Percentiles rank a stretch among this genome's conserved stretches.
These are phyloP conservation scores for Slavum lentiscoides DNA, from an alignment of 2,888 invertebrate genomes.

Conservation along the genomic window DNA sequence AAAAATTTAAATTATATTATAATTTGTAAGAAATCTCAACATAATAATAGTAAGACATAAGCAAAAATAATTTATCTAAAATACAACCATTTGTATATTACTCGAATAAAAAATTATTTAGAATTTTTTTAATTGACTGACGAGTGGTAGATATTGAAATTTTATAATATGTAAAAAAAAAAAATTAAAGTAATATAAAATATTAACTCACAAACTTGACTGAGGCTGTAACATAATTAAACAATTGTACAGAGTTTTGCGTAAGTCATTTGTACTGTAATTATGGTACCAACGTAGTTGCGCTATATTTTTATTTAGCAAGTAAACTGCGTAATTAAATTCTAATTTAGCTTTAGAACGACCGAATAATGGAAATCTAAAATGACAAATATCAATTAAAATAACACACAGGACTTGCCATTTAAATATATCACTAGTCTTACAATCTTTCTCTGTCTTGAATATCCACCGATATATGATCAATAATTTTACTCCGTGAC, in stretches of 20 bases:
- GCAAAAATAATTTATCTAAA: too few species aligned
- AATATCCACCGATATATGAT: slow-evolving; percentile 73
- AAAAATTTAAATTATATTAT: background rate
- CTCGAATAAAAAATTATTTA: too few species aligned
- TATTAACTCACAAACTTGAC: slow-evolving; percentile 55
- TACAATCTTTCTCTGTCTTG: slow-evolving; percentile 71
- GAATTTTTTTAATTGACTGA: background rate
- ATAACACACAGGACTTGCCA: background rate
- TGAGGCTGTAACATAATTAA: slow-evolving; percentile 65
- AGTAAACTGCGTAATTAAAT: slow-evolving; percentile 87
- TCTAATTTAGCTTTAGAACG: slow-evolving; percentile 77
- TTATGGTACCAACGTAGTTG: slow-evolving; percentile 81
- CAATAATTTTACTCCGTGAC: slow-evolving; percentile 79
- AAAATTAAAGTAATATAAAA: background rate
- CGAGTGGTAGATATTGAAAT: background rate
- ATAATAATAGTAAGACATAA: too few species aligned
- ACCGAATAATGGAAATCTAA: slow-evolving; percentile 81
- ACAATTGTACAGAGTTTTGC: slow-evolving; percentile 77
- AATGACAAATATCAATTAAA: slow-evolving; percentile 29
- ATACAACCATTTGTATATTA: too few species aligned
- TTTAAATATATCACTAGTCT: slow-evolving; percentile 58
- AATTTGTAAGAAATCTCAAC: background rate
- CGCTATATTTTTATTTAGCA: slow-evolving; percentile 92
- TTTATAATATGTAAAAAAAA: background rate
- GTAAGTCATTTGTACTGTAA: slow-evolving; percentile 72